Conservation (phyloP, 2,888 invertebrate genomes). For the Pachliopta kotzebuea region DNA sequence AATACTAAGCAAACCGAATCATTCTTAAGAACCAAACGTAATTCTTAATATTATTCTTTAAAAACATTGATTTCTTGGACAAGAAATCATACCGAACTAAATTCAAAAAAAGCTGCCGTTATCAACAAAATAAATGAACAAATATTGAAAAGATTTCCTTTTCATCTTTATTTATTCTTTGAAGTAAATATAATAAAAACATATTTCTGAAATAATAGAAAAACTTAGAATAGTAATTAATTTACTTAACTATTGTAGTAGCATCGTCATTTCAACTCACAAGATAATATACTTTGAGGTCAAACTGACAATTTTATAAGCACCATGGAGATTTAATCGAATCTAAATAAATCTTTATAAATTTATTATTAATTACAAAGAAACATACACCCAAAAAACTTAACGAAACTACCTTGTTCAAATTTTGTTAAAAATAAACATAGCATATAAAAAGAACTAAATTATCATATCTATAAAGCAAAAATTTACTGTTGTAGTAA, state of each 20-base stretch:
- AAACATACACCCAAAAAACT: slow-evolving; percentile 1
- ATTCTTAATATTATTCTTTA: too few species aligned
- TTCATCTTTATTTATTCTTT: background rate
- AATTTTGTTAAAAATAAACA: background rate
- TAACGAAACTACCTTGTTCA: background rate
- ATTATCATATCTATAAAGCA: background rate
- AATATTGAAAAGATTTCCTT: background rate
- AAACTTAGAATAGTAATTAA: slow-evolving; percentile 2
- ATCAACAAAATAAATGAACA: background rate
- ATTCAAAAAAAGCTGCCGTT: too few species aligned
- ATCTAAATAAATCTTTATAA: background rate
- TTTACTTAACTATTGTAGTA: slow-evolving; percentile 11
- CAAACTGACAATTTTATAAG: slow-evolving; percentile 63
- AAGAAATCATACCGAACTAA: too few species aligned
- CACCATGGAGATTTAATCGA: slow-evolving; percentile 9
- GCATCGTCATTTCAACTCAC: slow-evolving; percentile 73
- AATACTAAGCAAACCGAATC: too few species aligned
- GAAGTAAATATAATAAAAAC: background rate
- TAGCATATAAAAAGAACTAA: slow-evolving; percentile 1
- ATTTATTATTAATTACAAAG: background rate
- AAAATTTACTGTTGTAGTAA: slow-evolving; percentile 3
- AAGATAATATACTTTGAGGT: slow-evolving; percentile 48
- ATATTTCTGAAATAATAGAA: background rate
- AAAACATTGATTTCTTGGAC: too few species aligned
- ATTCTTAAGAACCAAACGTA: too few species aligned